Conservation (phyloP, 2,113 vertebrate genomes). For the Acinonyx jubatus region DNA sequence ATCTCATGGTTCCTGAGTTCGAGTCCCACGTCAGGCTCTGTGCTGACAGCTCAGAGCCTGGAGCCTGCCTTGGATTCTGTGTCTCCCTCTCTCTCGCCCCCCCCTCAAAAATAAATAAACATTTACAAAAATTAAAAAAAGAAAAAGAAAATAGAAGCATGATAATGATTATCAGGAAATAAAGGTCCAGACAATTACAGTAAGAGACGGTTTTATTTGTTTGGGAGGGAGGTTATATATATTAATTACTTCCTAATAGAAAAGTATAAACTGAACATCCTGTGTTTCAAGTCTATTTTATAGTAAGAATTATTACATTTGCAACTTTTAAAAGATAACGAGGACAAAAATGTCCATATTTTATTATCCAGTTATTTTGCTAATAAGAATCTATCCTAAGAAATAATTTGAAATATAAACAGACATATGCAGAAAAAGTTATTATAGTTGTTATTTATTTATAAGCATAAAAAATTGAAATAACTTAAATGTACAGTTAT, state of each 20-base stretch:
- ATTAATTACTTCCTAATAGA: slow-evolving; percentile 11
- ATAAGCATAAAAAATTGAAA: background rate
- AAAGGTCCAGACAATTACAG: background rate
- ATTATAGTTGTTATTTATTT: background rate
- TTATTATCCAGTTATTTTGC: background rate
- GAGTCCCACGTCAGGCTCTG: too few relatives aligned
- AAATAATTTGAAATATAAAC: background rate
- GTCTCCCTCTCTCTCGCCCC: too few relatives aligned
- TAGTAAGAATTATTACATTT: background rate
- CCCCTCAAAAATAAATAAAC: too few relatives aligned
- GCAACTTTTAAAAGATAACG: background rate
- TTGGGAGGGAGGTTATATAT: background rate
- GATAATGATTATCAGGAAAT: background rate
- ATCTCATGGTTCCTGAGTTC: too few relatives aligned
- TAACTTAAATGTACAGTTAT: background rate
- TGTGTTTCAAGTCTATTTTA: slow-evolving; percentile 3
- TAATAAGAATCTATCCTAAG: background rate
- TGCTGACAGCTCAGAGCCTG: too few relatives aligned
- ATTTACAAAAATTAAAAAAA: too few relatives aligned
- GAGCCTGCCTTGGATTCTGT: too few relatives aligned
- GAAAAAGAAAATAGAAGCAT: background rate
- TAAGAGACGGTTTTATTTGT: background rate
- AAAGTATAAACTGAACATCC: background rate
- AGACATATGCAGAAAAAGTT: background rate
- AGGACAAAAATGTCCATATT: background rate